Percentiles rank a stretch among this genome's conserved stretches.
phyloP scores from a whole-genome alignment of 2,797 vertebrate genomes.

The Sebastes kiyomatsui region DNA sequence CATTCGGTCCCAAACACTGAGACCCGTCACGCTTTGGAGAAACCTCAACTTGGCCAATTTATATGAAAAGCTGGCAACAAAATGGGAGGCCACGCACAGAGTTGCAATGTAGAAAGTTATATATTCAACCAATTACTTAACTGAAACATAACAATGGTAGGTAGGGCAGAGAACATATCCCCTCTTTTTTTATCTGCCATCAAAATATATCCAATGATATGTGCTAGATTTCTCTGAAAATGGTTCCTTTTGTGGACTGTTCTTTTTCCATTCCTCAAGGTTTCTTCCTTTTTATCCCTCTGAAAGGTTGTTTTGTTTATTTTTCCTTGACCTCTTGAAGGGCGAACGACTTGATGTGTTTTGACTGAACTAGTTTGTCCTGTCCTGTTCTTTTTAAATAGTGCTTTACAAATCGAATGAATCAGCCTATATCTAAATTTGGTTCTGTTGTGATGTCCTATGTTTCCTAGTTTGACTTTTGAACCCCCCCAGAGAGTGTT shows the following conservation, averaged over 20 bases:
- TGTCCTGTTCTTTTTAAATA: not conserved
- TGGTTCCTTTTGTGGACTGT: not conserved
- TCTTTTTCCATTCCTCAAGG: not conserved
- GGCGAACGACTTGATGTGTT: not conserved
- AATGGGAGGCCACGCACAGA: no score
- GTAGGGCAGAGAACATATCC: not conserved
- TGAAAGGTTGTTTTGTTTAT: no score
- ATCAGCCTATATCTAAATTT: not conserved
- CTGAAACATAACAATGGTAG: no score
- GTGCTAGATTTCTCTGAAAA: not conserved
- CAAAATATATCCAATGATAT: not conserved
- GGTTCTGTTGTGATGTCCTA: not conserved
- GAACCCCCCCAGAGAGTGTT: not conserved
- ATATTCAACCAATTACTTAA: no score
- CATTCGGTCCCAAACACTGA: not conserved
- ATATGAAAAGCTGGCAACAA: no score
- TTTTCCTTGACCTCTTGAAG: not conserved
- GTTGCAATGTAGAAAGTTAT: no score
- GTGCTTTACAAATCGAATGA: not conserved
- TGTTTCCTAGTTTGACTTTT: not conserved
- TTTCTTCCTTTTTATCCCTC: not conserved
- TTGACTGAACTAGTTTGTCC: not conserved
- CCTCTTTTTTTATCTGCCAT: not conserved
- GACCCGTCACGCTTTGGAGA: not conserved
- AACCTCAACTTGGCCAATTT: no score